Conservation (phyloP, 2,888 invertebrate genomes). For the Drosophila paramelanica region DNA sequence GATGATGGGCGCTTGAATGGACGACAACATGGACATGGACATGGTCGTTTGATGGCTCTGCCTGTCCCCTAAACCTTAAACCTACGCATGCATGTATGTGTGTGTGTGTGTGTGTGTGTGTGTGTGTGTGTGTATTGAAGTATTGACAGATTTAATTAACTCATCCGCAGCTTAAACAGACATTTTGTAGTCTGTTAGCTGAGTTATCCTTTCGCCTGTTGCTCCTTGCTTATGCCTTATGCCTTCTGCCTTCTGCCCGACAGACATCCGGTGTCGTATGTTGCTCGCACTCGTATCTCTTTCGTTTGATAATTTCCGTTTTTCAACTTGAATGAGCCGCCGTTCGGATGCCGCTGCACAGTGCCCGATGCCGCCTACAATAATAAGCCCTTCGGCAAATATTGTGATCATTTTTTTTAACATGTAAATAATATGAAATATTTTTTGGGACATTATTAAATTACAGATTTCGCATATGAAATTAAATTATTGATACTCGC, state of each 20-base stretch:
- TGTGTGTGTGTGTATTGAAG: conserved; percentile 45
- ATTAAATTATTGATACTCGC: no score
- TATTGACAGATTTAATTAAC: conserved; percentile 83
- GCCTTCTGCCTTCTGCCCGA: conserved; percentile 23
- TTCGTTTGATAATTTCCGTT: conserved; percentile 79
- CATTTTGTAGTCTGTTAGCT: conserved; percentile 68
- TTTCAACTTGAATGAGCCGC: conserved; percentile 66
- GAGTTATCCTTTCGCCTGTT: conserved; percentile 59
- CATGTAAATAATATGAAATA: no score
- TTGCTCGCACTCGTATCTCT: conserved; percentile 69
- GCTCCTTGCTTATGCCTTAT: conserved; percentile 31
- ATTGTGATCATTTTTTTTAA: no score
- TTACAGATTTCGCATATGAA: no score
- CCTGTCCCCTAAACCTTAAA: conserved; percentile 21
- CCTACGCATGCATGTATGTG: conserved; percentile 9
- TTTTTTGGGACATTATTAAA: no score
- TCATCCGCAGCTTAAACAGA: conserved; percentile 79
- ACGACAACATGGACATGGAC: conserved; percentile 71
- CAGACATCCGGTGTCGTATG: conserved; percentile 79
- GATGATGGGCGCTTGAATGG: conserved; percentile 71
- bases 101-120: conserved; percentile 7
- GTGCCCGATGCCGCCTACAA: conserved; percentile 16
- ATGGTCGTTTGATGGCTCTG: conserved; percentile 65
- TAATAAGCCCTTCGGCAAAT: no score
- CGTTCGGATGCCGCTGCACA: conserved; percentile 48